Conservation (phyloP, 2,797 vertebrate species). For the Oryzias sinensis region DNA sequence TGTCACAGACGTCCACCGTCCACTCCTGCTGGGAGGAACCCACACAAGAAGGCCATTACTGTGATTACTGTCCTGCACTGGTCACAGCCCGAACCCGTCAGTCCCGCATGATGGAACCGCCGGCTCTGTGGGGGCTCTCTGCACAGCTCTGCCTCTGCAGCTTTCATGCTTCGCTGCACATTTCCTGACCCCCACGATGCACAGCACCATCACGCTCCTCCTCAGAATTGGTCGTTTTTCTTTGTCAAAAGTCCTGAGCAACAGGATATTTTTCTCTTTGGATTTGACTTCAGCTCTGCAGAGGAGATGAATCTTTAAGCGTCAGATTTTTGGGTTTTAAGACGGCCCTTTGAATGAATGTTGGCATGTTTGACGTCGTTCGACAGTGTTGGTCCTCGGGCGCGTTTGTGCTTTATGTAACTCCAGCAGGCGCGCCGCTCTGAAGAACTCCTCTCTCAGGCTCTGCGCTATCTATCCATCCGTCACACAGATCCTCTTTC, state of each 20-base stretch:
- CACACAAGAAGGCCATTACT: no score
- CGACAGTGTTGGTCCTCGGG: slow-evolving; percentile 1
- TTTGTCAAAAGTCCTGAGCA: slow-evolving; percentile 3
- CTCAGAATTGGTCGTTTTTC: slow-evolving; percentile 17
- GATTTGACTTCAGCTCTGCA: neutral
- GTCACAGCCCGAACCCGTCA: no score
- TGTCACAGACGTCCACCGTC: no score
- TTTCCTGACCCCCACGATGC: slow-evolving; percentile 43
- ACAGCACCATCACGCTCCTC: slow-evolving; percentile 29
- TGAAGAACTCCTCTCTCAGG: slow-evolving; percentile 6
- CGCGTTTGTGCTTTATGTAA: slow-evolving; percentile 15
- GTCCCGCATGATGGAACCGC: neutral
- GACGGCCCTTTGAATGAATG: neutral
- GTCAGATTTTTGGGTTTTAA: neutral
- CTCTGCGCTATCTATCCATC: slow-evolving; percentile 5
- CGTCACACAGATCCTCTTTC: slow-evolving; percentile 8
- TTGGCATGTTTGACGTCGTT: neutral
- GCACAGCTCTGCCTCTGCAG: slow-evolving; percentile 25
- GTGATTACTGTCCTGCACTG: no score
- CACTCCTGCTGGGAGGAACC: no score
- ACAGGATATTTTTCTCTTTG: neutral
- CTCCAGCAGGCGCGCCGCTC: slow-evolving; percentile 5
- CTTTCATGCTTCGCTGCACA: slow-evolving; percentile 51
- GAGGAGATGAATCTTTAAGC: neutral
- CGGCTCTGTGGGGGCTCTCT: neutral